Conservation (phyloP, 2,113 vertebrate species). For the Calyptomena viridis region DNA sequence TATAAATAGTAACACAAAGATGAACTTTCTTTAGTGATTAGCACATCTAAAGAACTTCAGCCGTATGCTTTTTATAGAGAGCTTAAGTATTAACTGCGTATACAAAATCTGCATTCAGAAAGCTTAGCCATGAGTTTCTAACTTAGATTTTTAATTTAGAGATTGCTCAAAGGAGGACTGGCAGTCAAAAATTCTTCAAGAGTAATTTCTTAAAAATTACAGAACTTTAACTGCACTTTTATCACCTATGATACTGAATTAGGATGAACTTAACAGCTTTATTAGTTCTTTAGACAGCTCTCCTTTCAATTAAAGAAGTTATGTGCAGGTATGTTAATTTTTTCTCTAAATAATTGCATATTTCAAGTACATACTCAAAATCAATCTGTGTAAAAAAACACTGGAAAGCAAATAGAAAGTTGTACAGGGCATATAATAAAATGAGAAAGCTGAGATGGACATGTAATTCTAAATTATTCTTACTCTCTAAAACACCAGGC, state of each 20-base stretch:
- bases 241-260: not conserved
- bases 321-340: not conserved
- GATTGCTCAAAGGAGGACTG: not conserved
- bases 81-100: rapidly evolving
- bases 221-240: not conserved
- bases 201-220: not conserved
- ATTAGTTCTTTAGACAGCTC: not conserved
- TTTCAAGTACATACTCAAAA: not conserved
- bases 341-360: not conserved
- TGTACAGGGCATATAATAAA: not conserved
- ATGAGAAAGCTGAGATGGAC: constrained; percentile 22
- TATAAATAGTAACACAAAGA: not conserved
- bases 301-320: not conserved
- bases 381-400: not conserved
- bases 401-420: not conserved
- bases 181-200: not conserved
- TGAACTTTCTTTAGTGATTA: not conserved
- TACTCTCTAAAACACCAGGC: not conserved
- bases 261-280: not conserved
- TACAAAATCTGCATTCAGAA: not conserved
- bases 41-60: not conserved
- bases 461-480: constrained; percentile 12
- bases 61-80: not conserved
- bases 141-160: not conserved
- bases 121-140: not conserved